Evolutionary conservation across 2,113 vertebrate species (phyloP), one percentile per base, ranked within the genome.

Genomic region (Nesoenas mayeri): DNA sequence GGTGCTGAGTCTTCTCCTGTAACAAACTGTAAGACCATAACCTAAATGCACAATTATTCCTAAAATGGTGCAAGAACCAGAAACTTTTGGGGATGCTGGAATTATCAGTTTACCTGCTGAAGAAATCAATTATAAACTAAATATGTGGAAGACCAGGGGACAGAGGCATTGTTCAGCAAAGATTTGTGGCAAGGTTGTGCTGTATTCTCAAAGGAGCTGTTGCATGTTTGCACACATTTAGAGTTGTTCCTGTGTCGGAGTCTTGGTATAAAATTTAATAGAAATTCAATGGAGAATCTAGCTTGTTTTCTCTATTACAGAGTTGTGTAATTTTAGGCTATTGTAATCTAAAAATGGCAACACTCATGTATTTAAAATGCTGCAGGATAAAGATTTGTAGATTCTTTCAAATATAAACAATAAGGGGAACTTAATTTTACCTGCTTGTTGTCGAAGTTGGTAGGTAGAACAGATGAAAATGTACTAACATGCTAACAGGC

Each of bases 91-190:
- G 25, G 5, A 2, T 60, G 18, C 25, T 78, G 51, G 42, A 56
- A 29, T 44, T 66, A 19, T 36, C 16, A 64, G 21, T 26, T 0
- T 2, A 8, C 1, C 3, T 58, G 15, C 3, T 32, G 15, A 84
- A 56, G 36, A 86, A 80, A 73, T 40, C 3, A 31, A 11, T 24
- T 17, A 3, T 17, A 50, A 88, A 53, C 21, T 20, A 82, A 42
- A 12, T 61, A 38, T 3, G 1, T 6, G 38, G 12, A 47, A 38
- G 28, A 82, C 36, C 4, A 42, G 3, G 0, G 1, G 4, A 32
- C 6, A 58, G 14, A 9, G 3, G 9, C 11, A 79, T 6, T 2
- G 0, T 74, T 58, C 54, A 79, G 26, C 6, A 5, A 66, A 32
- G 16, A 31, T 47, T 44, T 62, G 18, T 53, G 22, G 19, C 38